Evolutionary conservation across 37 sponge, comb jelly and placozoan species (phyloP), one percentile per base, ranked within the genome.

Genomic region (Oscarella lobularis): DNA sequence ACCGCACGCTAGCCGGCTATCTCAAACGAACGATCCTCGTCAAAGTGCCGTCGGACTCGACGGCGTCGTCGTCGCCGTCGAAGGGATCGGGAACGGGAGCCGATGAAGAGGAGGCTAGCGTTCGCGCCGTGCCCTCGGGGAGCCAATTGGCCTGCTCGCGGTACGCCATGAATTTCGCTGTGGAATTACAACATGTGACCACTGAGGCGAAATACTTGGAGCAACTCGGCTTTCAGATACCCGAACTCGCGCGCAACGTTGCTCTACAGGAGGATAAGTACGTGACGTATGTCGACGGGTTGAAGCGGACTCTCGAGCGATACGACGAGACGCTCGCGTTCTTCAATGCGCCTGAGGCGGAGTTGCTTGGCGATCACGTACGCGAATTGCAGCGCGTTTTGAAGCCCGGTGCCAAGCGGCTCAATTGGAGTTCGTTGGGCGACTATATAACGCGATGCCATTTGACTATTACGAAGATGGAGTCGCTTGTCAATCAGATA

Each of bases 351-450:
- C 66, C 82, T 9, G 82, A 68, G 71, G 66, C 76, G 74, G 80
- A 91, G 54, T 78, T 98, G 70, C 67, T 98, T 66, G 87, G 85
- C 6, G 99, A 87, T 33, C 92, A 94, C 67, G 78, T 94, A 40
- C 84, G 79, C 83, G 75, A 80, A 6, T 83, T 98, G 74, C 92
- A 89, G 70, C 65, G 87, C 38, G 84, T 76, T 3, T 74, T 98
- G 54, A 84, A 81, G 38, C 92, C 99, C 66, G 99, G 99, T 5
- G 81, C 73, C 60, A 94, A 94, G 81, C 75, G 95, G 14, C 86
- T 94, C 80, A 98, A 98, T 85, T 98, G 99, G 99, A 98, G 91
- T 76, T 88, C 92, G 0, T 86, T 98, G 38, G 99, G 92, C 33
- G 99, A 98, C 73, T 98, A 90, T 80, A 89, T 95, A 66, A 55